Evolutionary conservation across 2,888 invertebrate species (phyloP).

Genomic region (Coelinius sp.): DNA sequence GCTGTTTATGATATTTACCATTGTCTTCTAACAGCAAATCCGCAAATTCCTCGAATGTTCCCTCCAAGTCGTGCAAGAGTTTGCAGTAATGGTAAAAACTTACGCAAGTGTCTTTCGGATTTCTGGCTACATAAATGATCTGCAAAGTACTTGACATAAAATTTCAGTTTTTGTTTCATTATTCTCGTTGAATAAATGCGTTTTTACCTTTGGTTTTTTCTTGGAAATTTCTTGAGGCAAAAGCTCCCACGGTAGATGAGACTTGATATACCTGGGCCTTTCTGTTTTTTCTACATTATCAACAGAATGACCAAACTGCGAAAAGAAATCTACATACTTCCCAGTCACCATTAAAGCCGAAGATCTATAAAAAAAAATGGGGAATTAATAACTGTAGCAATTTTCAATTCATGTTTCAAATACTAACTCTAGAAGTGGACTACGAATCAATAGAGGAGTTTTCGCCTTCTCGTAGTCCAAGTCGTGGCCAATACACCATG

Average conservation of each 20-base stretch:
- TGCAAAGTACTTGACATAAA: conserved; percentile 61
- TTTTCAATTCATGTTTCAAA: neutral
- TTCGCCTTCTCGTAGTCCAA: conserved; percentile 83
- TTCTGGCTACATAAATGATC: conserved; percentile 89
- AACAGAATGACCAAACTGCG: conserved; percentile 79
- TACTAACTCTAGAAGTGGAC: conserved; percentile 68
- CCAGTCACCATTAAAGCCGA: conserved; percentile 64
- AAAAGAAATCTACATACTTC: conserved; percentile 61
- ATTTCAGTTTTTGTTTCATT: neutral
- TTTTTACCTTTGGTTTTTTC: conserved; percentile 80
- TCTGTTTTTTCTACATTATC: conserved; percentile 79
- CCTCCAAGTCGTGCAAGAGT: conserved; percentile 77
- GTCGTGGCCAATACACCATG: conserved; percentile 89
- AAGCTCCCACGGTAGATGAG: conserved; percentile 81
- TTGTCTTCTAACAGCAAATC: conserved; percentile 80
- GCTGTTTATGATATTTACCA: conserved; percentile 66
- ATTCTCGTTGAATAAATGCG: neutral
- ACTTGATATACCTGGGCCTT: conserved; percentile 83
- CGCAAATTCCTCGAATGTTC: conserved; percentile 82
- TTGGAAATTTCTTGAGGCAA: conserved; percentile 74
- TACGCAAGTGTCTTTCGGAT: conserved; percentile 92
- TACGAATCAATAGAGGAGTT: conserved; percentile 74
- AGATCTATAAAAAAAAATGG: conserved; percentile 50
- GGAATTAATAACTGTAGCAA: neutral
- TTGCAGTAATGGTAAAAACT: conserved; percentile 90